Base-by-base conservation (phyloP, 2,888 invertebrate genomes). In the Euplagia quadripunctaria region DNA sequence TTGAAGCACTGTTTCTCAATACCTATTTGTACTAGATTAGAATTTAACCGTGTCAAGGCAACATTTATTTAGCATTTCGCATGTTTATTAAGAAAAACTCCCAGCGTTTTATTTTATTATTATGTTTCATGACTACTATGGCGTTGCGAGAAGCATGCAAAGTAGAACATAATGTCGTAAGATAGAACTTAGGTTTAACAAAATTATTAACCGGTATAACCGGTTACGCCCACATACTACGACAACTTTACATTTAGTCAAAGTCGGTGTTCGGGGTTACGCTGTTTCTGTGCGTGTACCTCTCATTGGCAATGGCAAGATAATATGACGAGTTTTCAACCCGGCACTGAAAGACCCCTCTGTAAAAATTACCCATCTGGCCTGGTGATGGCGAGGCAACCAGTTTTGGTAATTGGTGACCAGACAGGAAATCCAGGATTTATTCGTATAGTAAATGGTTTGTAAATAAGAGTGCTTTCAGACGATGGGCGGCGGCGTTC, bases 11-110 rank as follows among this genome's bases (percentile, higher is more conserved):
- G 66, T 61, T 72, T 72, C 72, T 63, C 41, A 61, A 61, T 72
- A 49, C 41, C 52, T 55, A 51, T 52, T 68, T 52, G 42, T 17
- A 68, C 67, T 51, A 67, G 61, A 72, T 67, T 20, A 66, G 12
- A 49, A 49, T 20, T 55, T 42, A 72, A 72, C 67, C 42, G 67
- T 67, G 72, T 67, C 72, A 72, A 72, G 72, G 72, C 67, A 51
- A 12, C 12, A 42, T 51, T 67, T 72, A 67, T 72, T 72, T 72
- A 72, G 72, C n/a, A 67, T 72, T 72, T 72, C 67, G 67, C 46
- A 49, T 72, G 51, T 67, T 67, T 72, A 67, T 43, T 31, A 51
- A 43, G 52, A 70, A 64, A 31, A 68, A 17, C 67, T 68, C 67
- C 12, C 67, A 11, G 31, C 49, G 17, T 49, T 63, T 67, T 31